Conservation (phyloP, 2,113 vertebrate genomes). For the Alectura lathami region DNA sequence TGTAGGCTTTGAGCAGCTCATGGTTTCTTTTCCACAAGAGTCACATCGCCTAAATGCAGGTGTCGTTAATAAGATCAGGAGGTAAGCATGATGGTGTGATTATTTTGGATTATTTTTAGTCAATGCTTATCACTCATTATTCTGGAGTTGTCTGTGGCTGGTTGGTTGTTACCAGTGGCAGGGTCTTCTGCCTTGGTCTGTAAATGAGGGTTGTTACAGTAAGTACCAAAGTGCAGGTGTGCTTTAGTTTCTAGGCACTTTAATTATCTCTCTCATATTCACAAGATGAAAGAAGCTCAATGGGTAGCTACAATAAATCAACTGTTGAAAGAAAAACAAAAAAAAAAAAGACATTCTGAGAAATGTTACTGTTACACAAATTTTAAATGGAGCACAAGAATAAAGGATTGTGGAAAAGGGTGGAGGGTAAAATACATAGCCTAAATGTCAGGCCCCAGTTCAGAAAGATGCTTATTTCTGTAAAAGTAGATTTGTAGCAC, state of each 20-base stretch:
- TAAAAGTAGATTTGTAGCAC: not conserved
- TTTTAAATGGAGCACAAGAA: not conserved
- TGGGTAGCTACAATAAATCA: not conserved
- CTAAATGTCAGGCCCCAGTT: not conserved
- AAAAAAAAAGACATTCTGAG: not conserved
- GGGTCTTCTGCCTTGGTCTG: not conserved
- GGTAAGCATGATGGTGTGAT: no score
- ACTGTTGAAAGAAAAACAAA: not conserved
- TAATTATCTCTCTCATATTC: not conserved
- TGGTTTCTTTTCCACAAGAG: not conserved
- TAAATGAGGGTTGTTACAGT: not conserved
- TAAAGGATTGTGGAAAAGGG: not conserved
- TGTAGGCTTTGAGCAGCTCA: not conserved
- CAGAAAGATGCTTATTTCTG: not conserved
- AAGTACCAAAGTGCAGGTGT: not conserved
- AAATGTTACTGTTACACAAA: not conserved
- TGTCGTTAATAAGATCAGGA: not conserved
- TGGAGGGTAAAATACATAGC: not conserved
- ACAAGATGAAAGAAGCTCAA: not conserved
- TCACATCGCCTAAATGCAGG: rapidly evolving
- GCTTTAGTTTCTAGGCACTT: not conserved
- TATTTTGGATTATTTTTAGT: not conserved
- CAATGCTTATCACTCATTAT: not conserved
- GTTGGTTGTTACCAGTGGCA: not conserved
- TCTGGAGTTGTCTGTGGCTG: not conserved